A percentile compares a stretch with the other conserved stretches of the same genome.
These are phyloP conservation scores for Phymatocera aterrima DNA, from an alignment of 2,888 invertebrate species.

Conservation along the genomic window DNA sequence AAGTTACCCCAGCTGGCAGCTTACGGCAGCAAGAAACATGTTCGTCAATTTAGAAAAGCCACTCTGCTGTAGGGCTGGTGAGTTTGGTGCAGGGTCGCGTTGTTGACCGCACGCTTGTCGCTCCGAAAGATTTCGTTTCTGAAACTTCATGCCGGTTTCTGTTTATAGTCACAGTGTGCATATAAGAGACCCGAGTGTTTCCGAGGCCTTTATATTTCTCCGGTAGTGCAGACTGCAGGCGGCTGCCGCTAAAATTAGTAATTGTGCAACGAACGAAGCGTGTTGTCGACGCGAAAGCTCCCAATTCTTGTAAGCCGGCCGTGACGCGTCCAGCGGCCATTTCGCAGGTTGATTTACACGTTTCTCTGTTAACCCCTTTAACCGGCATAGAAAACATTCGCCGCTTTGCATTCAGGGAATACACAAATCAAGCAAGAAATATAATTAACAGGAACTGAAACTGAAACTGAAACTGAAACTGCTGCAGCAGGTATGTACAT, in stretches of 20 bases:
- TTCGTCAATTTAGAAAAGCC: constrained; percentile 1
- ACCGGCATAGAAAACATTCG: not conserved
- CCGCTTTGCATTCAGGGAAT: constrained; percentile 22
- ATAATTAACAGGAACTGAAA: constrained; percentile 12
- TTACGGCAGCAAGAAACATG: not conserved
- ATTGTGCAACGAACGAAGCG: constrained; percentile 25
- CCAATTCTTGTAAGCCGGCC: constrained; percentile 27
- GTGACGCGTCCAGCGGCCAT: constrained; percentile 26
- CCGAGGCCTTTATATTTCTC: constrained; percentile 16
- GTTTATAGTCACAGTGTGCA: constrained; percentile 30
- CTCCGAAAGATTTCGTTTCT: constrained; percentile 29
- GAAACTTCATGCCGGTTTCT: constrained; percentile 37
- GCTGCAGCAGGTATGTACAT: not conserved
- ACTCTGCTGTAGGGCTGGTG: not conserved
- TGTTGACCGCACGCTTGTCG: constrained; percentile 27
- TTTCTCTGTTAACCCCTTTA: constrained; percentile 22
- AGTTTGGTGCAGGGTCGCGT: constrained; percentile 16
- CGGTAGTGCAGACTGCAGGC: not conserved
- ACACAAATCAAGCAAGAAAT: constrained; percentile 21
- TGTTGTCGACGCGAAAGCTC: constrained; percentile 36
- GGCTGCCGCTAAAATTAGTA: constrained; percentile 40
- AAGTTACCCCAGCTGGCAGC: too few species aligned
- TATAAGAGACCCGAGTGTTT: constrained; percentile 13
- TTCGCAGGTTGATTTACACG: constrained; percentile 37
- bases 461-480: not conserved